Evolutionary conservation across 2,888 invertebrate species (phyloP).

Genomic region (Nephrotoma appendiculata): DNA sequence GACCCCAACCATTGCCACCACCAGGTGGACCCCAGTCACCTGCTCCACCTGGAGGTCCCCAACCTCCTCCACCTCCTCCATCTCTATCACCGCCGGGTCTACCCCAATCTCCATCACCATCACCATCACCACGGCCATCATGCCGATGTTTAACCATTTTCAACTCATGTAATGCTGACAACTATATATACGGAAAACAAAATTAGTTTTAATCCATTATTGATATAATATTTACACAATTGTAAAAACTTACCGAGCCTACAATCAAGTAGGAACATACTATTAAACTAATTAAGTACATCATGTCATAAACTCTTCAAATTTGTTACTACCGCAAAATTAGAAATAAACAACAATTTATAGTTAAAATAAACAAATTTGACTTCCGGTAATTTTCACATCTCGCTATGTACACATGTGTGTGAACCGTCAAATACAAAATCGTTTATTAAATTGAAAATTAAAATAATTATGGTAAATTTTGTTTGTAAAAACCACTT

Average conservation of each 20-base stretch:
- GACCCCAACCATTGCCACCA: background rate
- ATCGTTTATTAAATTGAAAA: background rate
- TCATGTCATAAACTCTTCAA: background rate
- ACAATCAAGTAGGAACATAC: background rate
- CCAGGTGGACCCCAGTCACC: conserved; percentile 6
- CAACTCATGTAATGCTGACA: background rate
- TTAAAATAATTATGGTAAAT: background rate
- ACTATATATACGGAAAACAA: background rate
- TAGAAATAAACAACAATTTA: background rate
- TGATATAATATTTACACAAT: background rate
- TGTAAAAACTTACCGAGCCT: background rate
- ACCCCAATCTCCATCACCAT: background rate
- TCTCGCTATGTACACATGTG: too few species aligned
- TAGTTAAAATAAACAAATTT: background rate
- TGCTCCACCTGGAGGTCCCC: background rate
- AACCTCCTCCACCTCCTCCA: background rate
- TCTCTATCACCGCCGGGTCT: background rate
- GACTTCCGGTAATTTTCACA: background rate
- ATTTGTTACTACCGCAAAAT: background rate
- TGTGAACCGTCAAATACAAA: background rate
- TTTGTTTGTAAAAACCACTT: background rate
- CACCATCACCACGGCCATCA: background rate
- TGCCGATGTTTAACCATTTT: background rate
- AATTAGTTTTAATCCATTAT: too few species aligned
- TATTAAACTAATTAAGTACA: background rate